Evolutionary conservation across 2,888 invertebrate species (phyloP).

Genomic region (Pachydiplax longipennis): DNA sequence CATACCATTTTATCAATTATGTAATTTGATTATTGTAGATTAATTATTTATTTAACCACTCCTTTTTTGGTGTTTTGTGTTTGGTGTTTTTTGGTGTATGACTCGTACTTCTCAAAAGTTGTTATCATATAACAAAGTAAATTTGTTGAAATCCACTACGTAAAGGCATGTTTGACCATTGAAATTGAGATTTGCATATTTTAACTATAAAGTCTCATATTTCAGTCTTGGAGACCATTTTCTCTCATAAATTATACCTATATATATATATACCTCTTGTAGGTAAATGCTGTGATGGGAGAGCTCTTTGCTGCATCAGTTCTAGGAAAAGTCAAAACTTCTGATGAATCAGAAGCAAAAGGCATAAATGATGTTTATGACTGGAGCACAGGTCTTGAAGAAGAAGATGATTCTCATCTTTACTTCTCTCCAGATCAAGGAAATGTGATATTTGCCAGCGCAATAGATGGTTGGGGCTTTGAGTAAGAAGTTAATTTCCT

Average conservation of each 20-base stretch:
- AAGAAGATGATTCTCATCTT: constrained; percentile 83
- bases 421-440: constrained; percentile 93
- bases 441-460: constrained; percentile 96
- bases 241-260: neutral
- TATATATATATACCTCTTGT: too few species aligned
- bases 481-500: constrained; percentile 57
- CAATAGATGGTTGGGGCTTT: constrained; percentile 94
- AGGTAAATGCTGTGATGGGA: constrained; percentile 90
- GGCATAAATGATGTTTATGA: constrained; percentile 62
- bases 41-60: too few species aligned
- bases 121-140: too few species aligned
- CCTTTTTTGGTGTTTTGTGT: too few species aligned
- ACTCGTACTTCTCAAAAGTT: too few species aligned
- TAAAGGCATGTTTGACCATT: too few species aligned
- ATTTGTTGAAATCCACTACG: too few species aligned
- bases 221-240: neutral
- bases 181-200: too few species aligned
- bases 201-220: too few species aligned
- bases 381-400: constrained; percentile 82
- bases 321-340: constrained; percentile 63
- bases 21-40: too few species aligned
- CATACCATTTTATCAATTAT: too few species aligned
- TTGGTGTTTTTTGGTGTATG: too few species aligned
- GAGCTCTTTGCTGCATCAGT: constrained; percentile 86
- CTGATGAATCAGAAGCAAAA: constrained; percentile 49